These are phyloP conservation scores for Tinea trinotella DNA, from an alignment of 2,888 invertebrate genomes.

Conservation along the genomic window DNA sequence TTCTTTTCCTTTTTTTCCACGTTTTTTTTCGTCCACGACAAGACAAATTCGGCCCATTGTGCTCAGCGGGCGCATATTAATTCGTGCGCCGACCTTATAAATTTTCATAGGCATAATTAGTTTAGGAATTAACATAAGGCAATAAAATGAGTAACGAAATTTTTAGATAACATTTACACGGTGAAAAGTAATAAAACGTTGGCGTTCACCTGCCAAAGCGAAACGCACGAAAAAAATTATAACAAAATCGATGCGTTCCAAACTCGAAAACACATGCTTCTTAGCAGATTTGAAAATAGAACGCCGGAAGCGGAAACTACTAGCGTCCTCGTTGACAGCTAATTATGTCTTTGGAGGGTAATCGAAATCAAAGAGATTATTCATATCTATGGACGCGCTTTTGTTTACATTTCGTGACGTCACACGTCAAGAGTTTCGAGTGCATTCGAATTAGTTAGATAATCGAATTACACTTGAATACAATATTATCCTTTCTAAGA, in stretches of 20 bases:
- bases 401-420: not conserved
- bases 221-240: constrained; percentile 21
- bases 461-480: too few species aligned
- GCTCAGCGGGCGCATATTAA: constrained; percentile 53
- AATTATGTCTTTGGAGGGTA: constrained; percentile 53
- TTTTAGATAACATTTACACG: constrained; percentile 63
- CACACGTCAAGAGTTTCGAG: not conserved
- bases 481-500: too few species aligned
- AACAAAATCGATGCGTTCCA: constrained; percentile 24
- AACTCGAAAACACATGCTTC: constrained; percentile 30
- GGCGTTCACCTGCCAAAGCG: constrained; percentile 49
- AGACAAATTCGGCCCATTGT: constrained; percentile 55
- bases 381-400: not conserved
- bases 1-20: constrained; percentile 23
- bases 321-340: constrained; percentile 61
- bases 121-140: constrained; percentile 69
- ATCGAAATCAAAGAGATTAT: not conserved
- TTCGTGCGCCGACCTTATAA: constrained; percentile 58
- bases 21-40: constrained; percentile 33
- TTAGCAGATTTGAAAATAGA: constrained; percentile 65
- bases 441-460: not conserved
- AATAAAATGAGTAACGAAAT: constrained; percentile 67
- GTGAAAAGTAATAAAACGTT: constrained; percentile 46
- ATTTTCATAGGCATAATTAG: constrained; percentile 71
- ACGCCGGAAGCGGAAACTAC: constrained; percentile 66